A percentile compares a stretch with the other conserved stretches of the same genome.
These are phyloP conservation scores for Andrena marginata DNA, from an alignment of 2,888 invertebrate genomes.

Conservation along the genomic window DNA sequence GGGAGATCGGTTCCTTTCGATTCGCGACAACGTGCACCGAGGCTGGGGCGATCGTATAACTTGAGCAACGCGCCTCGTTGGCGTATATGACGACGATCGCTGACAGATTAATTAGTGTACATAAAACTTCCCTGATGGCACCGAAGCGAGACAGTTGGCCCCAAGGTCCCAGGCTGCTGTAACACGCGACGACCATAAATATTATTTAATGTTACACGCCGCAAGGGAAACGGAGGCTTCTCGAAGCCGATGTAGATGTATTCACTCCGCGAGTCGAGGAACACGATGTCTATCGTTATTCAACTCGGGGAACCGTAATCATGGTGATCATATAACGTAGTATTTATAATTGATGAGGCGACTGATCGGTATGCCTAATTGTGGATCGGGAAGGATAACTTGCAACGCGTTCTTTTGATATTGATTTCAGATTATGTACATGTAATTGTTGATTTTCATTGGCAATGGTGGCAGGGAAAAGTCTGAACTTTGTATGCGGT, in stretches of 20 bases:
- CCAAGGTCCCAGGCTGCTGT: slow-evolving; percentile 52
- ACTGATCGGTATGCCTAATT: too few species aligned
- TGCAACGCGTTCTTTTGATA: too few species aligned
- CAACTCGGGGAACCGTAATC: background rate
- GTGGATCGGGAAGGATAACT: too few species aligned
- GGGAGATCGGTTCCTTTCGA: slow-evolving; percentile 6
- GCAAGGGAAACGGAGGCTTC: slow-evolving; percentile 1
- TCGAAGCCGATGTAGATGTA: slow-evolving; percentile 14
- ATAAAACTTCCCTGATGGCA: slow-evolving; percentile 59
- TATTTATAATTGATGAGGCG: background rate
- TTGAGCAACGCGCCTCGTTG: slow-evolving; percentile 31
- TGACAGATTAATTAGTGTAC: slow-evolving; percentile 66
- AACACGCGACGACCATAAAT: slow-evolving; percentile 33
- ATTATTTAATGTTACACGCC: slow-evolving; percentile 31
- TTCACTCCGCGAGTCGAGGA: background rate
- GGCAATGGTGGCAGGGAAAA: too few species aligned
- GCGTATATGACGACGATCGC: slow-evolving; percentile 33
- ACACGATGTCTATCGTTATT: slow-evolving; percentile 3
- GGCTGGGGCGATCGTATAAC: slow-evolving; percentile 29
- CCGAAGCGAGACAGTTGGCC: slow-evolving; percentile 52
- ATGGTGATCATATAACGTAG: slow-evolving; percentile 3
- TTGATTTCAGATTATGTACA: too few species aligned
- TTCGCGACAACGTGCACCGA: slow-evolving; percentile 17
- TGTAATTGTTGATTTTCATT: too few species aligned
- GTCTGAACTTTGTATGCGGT: too few species aligned